Evolutionary conservation across 92 coral and sea anemone species (phyloP).

Genomic region (Ricordea florida): DNA sequence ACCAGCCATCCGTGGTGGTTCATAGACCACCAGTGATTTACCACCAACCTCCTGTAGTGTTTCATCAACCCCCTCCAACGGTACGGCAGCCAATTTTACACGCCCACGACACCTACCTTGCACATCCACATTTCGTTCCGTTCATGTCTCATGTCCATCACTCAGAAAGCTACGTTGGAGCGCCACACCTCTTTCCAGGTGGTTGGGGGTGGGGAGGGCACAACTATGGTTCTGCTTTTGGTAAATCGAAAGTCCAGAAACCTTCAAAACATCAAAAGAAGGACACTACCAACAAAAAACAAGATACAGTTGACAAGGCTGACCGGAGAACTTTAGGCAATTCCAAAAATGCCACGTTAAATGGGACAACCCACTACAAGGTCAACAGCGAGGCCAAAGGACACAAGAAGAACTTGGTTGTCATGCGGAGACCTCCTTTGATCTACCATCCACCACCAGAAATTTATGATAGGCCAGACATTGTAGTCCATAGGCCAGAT

Average conservation of each 20-base stretch:
- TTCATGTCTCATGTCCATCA: constrained; percentile 46
- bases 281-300: background rate
- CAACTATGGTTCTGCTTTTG: constrained; percentile 18
- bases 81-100: constrained; percentile 63
- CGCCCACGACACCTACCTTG: constrained; percentile 63
- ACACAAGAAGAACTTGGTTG: constrained; percentile 79
- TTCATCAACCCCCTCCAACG: constrained; percentile 82
- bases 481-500: constrained; percentile 74
- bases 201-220: constrained; percentile 53
- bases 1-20: constrained; percentile 73
- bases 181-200: constrained; percentile 68
- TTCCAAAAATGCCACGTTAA: constrained; percentile 11
- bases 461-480: constrained; percentile 75
- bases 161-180: constrained; percentile 54
- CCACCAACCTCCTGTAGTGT: constrained; percentile 72
- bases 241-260: constrained; percentile 58
- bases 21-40: constrained; percentile 75
- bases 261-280: constrained; percentile 19
- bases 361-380: background rate
- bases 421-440: constrained; percentile 79
- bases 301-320: background rate
- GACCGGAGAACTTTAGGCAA: constrained; percentile 31
- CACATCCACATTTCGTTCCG: constrained; percentile 57
- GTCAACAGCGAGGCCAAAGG: constrained; percentile 28
- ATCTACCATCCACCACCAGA: constrained; percentile 86